A percentile compares a stretch with the other conserved stretches of the same genome.
Evolutionary conservation across 2,113 vertebrate genomes (phyloP).

Genomic region (Pristiophorus japonicus): DNA sequence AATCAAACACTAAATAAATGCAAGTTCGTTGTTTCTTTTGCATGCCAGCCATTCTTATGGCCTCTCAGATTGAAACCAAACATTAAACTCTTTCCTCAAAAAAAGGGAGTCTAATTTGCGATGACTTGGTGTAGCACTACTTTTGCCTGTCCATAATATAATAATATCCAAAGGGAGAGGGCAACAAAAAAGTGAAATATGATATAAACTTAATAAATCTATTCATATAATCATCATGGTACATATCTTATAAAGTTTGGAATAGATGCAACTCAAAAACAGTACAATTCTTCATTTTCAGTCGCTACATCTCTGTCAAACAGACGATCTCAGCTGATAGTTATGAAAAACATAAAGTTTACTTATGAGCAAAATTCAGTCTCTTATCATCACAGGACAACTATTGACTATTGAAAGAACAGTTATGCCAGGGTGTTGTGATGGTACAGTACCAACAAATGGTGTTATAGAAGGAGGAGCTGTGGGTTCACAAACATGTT

Average conservation of each 20-base stretch:
- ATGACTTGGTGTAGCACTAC: neutral
- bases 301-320: neutral
- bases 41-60: neutral
- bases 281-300: neutral
- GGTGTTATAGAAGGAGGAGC: neutral
- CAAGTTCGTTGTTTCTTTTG: neutral
- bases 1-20: neutral
- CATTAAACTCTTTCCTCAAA: neutral
- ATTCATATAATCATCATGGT: neutral
- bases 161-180: neutral
- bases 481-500: neutral
- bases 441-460: neutral
- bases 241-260: neutral
- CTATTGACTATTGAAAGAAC: neutral
- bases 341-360: neutral
- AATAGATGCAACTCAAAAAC: neutral
- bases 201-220: neutral
- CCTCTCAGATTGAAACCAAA: neutral
- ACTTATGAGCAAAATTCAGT: neutral
- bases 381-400: neutral
- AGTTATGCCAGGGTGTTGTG: neutral
- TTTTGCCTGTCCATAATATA: neutral
- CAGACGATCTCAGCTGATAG: neutral
- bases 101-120: neutral
- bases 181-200: neutral